A percentile compares a stretch with the other conserved stretches of the same genome.
phyloP scores from a whole-genome alignment of 2,797 vertebrate genomes.

The Sternotherus odoratus region DNA sequence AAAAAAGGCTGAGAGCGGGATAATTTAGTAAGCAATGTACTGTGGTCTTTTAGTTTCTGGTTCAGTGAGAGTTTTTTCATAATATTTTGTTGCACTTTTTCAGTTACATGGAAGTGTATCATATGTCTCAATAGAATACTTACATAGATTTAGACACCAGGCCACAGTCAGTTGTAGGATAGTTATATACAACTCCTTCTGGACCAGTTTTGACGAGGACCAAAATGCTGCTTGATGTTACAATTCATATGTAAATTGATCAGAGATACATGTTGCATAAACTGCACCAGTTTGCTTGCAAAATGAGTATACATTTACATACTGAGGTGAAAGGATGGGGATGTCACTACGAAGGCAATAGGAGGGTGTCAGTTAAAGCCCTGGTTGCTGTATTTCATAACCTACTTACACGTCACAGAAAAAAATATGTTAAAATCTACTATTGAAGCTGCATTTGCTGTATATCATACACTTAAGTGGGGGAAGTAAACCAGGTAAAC shows the following conservation, averaged over 20 bases:
- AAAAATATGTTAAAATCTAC: fast-evolving
- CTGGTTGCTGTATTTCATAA: background rate
- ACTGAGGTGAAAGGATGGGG: background rate
- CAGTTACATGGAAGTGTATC: background rate
- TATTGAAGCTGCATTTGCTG: background rate
- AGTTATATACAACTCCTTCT: background rate
- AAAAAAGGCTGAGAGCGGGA: constrained; percentile 2
- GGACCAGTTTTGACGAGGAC: background rate
- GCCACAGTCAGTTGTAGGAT: background rate
- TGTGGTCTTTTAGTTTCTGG: constrained; percentile 7
- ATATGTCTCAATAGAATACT: background rate
- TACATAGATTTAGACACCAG: background rate
- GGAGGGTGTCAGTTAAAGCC: background rate
- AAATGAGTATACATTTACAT: background rate
- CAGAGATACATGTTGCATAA: background rate
- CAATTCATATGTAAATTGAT: background rate
- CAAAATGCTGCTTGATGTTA: background rate
- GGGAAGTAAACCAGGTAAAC: background rate
- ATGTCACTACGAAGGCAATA: background rate
- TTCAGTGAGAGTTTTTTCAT: constrained; percentile 7
- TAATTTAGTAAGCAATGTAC: constrained; percentile 28
- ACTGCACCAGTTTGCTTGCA: background rate
- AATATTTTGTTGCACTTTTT: constrained; percentile 4
- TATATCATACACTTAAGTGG: background rate
- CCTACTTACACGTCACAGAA: background rate